Percentiles rank a stretch among this genome's conserved stretches.
phyloP scores from a whole-genome alignment of 2,888 invertebrate species.

The Antitype chi region DNA sequence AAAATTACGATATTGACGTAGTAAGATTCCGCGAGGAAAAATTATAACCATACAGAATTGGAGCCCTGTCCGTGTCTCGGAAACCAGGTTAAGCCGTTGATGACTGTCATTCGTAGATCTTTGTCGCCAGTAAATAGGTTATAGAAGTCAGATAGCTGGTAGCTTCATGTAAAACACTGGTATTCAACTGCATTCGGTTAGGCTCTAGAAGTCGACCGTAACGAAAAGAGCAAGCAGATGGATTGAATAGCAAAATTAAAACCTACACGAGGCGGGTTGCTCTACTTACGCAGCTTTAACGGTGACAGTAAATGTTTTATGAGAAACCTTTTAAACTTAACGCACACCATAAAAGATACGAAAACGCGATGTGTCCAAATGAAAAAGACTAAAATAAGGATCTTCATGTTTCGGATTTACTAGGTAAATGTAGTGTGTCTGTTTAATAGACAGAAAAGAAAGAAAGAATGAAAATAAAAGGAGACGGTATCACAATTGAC shows the following conservation, averaged over 20 bases:
- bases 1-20: too few relatives aligned
- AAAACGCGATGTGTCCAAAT: constrained; percentile 4
- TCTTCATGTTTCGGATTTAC: background rate
- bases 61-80: background rate
- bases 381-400: constrained; percentile 8
- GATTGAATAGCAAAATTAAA: constrained; percentile 1
- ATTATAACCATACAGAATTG: too few relatives aligned
- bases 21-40: too few relatives aligned
- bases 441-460: background rate
- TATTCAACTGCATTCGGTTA: background rate
- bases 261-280: background rate
- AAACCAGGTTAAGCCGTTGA: background rate
- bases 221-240: background rate
- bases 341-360: constrained; percentile 30
- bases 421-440: background rate
- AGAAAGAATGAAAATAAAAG: too few relatives aligned
- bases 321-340: constrained; percentile 31
- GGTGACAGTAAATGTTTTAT: constrained; percentile 50
- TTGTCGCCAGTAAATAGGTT: background rate
- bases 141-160: background rate
- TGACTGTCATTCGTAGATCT: background rate
- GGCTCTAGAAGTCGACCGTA: background rate
- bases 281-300: constrained; percentile 16
- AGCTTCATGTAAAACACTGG: background rate
- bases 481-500: too few relatives aligned